Base-by-base conservation (phyloP, 2,888 invertebrate species). In the Aricia artaxerxes region DNA sequence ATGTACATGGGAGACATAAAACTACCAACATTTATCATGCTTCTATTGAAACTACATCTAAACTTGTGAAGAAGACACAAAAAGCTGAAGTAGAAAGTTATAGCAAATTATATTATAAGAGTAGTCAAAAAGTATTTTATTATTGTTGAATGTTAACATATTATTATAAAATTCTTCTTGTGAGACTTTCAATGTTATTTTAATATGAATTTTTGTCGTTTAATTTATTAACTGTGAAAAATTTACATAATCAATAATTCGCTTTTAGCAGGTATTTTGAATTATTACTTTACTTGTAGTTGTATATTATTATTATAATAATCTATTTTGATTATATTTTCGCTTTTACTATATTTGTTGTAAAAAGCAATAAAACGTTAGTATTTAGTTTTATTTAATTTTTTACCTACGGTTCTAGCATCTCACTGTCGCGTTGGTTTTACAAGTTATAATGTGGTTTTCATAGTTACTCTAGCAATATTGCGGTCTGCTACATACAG, bases 1-100 rank as follows among this genome's bases (percentile, higher is more conserved):
- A 69, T 69, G 38, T 69, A 69, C 69, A 69, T 38, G 35, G 11
- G 35, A 69, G 69, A 69, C 69, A 69, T 69, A 35, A 69, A 69
- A 69, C 69, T 69, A 69, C 35, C 11, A 69, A 69, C 69, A 69
- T 35, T 69, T 69, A 69, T 69, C 69, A 69, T 69, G 69, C 69
- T 69, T 69, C 69, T 69, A 69, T 69, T 35, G 5, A 13, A 2
- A 35, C 69, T 69, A 69, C 69, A 35, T 38, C 69, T 69, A 69
- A 69, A 38, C 35, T 69, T 69, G 69, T 69, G 69, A 69, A 69
- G 35, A 69, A 69, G 35, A 69, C 69, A 69, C 69, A 69, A 35
- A 69, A 69, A 69, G 35, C 35, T 35, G 13, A 69, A 69, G 13
- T 69, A 38, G 69, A 69, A 69, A 69, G 69, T 35, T 35, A 69